Percentiles rank a stretch among this genome's conserved stretches.
Evolutionary conservation across 1,140 invertebrate genomes (phyloP).

Genomic region (Atta cephalotes): DNA sequence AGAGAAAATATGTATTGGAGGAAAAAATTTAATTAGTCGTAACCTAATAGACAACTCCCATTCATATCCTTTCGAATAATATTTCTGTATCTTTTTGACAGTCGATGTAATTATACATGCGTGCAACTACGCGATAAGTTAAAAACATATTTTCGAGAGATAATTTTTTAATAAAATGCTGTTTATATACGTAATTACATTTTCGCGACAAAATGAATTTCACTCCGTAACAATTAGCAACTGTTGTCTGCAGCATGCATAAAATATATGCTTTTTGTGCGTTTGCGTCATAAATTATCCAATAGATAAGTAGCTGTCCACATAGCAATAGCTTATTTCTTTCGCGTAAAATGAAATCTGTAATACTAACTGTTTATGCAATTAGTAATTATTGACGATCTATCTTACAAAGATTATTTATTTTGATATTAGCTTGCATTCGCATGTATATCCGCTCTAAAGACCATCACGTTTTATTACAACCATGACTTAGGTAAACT

Average conservation of each 20-base stretch:
- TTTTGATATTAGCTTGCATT: slow-evolving; percentile 1
- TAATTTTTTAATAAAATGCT: slow-evolving; percentile 9
- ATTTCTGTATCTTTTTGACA: neutral
- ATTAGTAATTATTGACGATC: neutral
- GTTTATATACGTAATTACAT: slow-evolving; percentile 7
- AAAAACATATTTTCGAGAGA: slow-evolving; percentile 6
- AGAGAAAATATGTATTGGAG: neutral
- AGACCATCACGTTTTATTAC: slow-evolving; percentile 4
- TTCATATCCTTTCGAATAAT: neutral
- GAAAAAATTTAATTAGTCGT: neutral
- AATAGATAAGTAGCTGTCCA: neutral
- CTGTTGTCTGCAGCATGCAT: slow-evolving; percentile 8
- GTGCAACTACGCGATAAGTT: neutral
- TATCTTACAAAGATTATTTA: slow-evolving; percentile 4
- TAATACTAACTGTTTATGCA: slow-evolving; percentile 16
- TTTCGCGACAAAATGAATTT: slow-evolving; percentile 17
- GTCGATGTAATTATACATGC: neutral
- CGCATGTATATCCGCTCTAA: neutral
- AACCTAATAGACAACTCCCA: neutral
- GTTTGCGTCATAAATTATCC: slow-evolving; percentile 28
- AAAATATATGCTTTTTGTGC: neutral
- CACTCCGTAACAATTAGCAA: slow-evolving; percentile 18
- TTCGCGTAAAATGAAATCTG: slow-evolving; percentile 6
- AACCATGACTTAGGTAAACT: slow-evolving; percentile 9
- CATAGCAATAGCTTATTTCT: neutral